A percentile compares a stretch with the other conserved stretches of the same genome.
Evolutionary conservation across 2,797 vertebrate species (phyloP).

Genomic region (Lagocephalus sceleratus): DNA sequence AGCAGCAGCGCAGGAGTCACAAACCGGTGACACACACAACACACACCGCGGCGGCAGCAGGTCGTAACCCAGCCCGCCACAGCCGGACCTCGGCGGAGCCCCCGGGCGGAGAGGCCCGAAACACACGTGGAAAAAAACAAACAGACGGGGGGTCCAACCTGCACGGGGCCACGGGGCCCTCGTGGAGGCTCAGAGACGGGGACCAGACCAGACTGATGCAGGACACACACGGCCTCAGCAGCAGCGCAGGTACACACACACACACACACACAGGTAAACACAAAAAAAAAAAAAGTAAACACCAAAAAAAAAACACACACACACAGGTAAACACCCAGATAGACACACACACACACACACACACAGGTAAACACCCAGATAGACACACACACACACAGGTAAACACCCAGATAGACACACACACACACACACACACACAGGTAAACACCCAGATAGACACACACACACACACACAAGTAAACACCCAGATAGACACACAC

Average conservation of each 20-base stretch:
- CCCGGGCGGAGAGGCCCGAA: slow-evolving; percentile 47
- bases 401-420: no score
- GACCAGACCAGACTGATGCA: slow-evolving; percentile 69
- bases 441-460: no score
- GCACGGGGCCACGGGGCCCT: slow-evolving; percentile 27
- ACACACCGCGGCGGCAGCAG: slow-evolving; percentile 82
- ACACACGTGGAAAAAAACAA: slow-evolving; percentile 46
- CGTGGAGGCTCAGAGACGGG: slow-evolving; percentile 57
- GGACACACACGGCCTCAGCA: slow-evolving; percentile 77
- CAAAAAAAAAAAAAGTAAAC: no score
- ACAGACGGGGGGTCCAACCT: slow-evolving; percentile 54
- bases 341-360: no score
- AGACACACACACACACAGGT: neutral
- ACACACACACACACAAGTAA: no score
- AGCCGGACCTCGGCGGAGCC: slow-evolving; percentile 55
- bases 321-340: slow-evolving; percentile 74
- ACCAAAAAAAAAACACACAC: no score
- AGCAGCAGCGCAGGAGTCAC: slow-evolving; percentile 97
- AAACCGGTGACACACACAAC: no score
- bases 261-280: no score
- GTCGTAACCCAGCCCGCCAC: slow-evolving; percentile 57
- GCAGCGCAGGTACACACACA: slow-evolving; percentile 33
- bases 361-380: no score
- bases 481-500: no score
- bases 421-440: no score